phyloP scores from a whole-genome alignment of 2,888 invertebrate genomes.

The Toxonevra muliebris region DNA sequence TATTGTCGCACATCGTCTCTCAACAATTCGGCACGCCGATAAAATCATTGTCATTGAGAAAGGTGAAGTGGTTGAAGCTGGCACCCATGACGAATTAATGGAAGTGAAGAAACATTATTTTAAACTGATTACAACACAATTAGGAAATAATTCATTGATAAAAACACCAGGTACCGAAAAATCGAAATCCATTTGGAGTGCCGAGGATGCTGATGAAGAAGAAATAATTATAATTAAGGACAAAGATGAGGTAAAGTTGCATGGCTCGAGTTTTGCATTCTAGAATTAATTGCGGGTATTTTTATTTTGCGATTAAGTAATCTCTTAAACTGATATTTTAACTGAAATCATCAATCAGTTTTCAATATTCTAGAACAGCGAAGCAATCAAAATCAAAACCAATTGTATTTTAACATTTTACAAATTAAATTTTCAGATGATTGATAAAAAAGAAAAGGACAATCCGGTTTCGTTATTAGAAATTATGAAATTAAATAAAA shows the following conservation, averaged over 20 bases:
- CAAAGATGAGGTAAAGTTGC: constrained; percentile 19
- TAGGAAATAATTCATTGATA: constrained; percentile 54
- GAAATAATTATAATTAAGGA: constrained; percentile 46
- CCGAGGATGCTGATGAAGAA: constrained; percentile 54
- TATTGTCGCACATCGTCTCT: constrained; percentile 80
- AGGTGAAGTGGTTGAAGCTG: constrained; percentile 75
- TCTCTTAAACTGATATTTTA: too few relatives aligned
- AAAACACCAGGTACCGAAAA: constrained; percentile 44
- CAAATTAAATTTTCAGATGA: too few relatives aligned
- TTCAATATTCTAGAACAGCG: too few relatives aligned
- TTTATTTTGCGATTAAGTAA: too few relatives aligned
- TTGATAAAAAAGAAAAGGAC: neutral
- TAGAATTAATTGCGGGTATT: too few relatives aligned
- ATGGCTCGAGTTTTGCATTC: too few relatives aligned
- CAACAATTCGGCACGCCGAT: constrained; percentile 78
- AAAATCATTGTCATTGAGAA: constrained; percentile 76
- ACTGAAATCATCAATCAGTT: too few relatives aligned
- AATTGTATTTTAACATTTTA: too few relatives aligned
- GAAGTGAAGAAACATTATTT: constrained; percentile 72
- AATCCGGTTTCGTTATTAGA: constrained; percentile 63
- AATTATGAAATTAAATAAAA: constrained; percentile 71
- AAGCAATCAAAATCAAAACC: too few relatives aligned
- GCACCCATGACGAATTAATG: constrained; percentile 77
- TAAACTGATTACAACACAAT: constrained; percentile 75
- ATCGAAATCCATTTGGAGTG: constrained; percentile 41